phyloP scores from a whole-genome alignment of 2,113 vertebrate species.

The Mesocricetus auratus region DNA sequence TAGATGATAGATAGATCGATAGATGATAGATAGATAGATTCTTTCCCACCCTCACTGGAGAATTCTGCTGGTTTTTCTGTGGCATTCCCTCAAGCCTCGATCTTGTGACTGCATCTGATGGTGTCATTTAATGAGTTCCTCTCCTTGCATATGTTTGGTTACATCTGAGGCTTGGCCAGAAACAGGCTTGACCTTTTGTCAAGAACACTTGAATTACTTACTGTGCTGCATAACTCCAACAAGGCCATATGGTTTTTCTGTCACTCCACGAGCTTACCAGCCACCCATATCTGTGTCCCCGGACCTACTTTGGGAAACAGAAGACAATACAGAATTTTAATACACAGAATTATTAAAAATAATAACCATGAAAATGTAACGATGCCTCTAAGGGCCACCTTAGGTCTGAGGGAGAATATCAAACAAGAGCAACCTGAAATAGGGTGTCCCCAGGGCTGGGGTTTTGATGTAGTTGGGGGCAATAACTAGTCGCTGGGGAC shows the following conservation, averaged over 20 bases:
- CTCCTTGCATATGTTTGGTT: not conserved
- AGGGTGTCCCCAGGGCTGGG: not conserved
- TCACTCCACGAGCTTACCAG: not conserved
- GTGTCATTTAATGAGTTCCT: not conserved
- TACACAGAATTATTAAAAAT: not conserved
- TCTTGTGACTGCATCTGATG: not conserved
- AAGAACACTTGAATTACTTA: not conserved
- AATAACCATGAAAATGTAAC: not conserved
- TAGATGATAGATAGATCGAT: not conserved
- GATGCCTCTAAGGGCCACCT: not conserved
- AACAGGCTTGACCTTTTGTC: not conserved
- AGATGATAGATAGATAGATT: not conserved
- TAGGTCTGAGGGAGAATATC: not conserved
- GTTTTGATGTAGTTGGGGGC: not conserved
- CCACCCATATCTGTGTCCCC: not conserved
- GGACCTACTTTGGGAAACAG: not conserved
- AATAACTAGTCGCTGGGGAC: not conserved
- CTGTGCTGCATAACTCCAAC: not conserved
- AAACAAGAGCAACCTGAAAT: not conserved
- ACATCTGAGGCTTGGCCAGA: not conserved
- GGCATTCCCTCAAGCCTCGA: not conserved
- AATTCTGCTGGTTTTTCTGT: not conserved
- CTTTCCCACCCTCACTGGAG: not conserved
- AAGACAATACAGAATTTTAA: not conserved
- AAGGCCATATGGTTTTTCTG: not conserved